Percentiles rank a stretch among this genome's conserved stretches.
Conservation (phyloP, 2,797 vertebrate species). For the Taeniopygia guttata region DNA sequence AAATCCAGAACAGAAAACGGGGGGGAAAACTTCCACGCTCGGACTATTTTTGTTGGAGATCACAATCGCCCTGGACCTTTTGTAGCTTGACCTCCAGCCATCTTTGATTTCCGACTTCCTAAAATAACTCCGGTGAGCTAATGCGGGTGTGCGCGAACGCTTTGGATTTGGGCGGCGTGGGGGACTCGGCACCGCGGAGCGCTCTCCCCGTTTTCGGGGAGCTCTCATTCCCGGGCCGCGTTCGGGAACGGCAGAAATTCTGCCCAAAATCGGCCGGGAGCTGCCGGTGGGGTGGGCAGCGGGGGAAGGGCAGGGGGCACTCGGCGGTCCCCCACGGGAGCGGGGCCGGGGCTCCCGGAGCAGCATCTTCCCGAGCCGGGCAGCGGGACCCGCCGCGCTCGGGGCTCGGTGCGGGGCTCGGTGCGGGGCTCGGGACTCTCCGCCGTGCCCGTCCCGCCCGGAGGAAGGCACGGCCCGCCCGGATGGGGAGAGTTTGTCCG, state of each 20-base stretch:
- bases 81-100: conserved; percentile 84
- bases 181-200: neutral
- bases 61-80: conserved; percentile 76
- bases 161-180: neutral
- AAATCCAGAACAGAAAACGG: neutral
- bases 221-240: neutral
- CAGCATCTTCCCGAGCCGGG: neutral
- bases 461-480: neutral
- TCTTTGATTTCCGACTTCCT: conserved; percentile 85
- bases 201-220: neutral
- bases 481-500: neutral
- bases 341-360: neutral
- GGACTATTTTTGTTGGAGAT: conserved; percentile 60
- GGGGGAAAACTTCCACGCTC: neutral
- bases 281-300: neutral
- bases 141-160: conserved; percentile 46
- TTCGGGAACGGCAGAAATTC: neutral
- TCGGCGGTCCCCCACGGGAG: neutral
- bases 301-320: neutral
- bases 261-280: rapidly evolving
- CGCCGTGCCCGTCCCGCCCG: neutral
- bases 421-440: neutral
- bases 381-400: neutral
- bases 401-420: rapidly evolving
- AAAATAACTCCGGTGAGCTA: conserved; percentile 77